These are phyloP conservation scores for Drosophila pectinifera DNA, from an alignment of 1,140 invertebrate species.

Conservation along the genomic window DNA sequence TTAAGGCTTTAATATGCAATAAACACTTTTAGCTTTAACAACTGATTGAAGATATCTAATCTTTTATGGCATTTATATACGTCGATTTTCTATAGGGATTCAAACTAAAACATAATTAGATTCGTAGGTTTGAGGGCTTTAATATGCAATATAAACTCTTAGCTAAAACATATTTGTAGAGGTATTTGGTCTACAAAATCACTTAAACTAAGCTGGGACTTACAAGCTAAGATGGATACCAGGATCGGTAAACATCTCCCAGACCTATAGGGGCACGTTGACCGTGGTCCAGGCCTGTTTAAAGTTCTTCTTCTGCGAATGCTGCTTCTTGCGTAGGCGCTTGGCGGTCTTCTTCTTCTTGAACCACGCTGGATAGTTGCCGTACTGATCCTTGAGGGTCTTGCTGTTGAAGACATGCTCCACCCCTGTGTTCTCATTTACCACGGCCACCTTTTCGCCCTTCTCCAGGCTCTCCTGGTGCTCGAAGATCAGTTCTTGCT, in stretches of 20 bases:
- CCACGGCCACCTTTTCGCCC: slow-evolving; percentile 77
- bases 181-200: slow-evolving; percentile 38
- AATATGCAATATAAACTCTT: slow-evolving; percentile 61
- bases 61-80: background rate
- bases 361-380: slow-evolving; percentile 89
- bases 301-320: slow-evolving; percentile 78
- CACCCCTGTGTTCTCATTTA: slow-evolving; percentile 85
- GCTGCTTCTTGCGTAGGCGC: slow-evolving; percentile 86
- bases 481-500: slow-evolving; percentile 70
- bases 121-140: slow-evolving; percentile 53
- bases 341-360: slow-evolving; percentile 86
- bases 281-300: slow-evolving; percentile 85
- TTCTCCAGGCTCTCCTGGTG: slow-evolving; percentile 82
- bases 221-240: slow-evolving; percentile 50
- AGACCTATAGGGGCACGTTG: slow-evolving; percentile 75
- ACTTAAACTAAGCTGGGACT: slow-evolving; percentile 44
- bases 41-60: background rate
- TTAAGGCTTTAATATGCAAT: slow-evolving; percentile 36
- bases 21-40: slow-evolving; percentile 36
- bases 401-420: slow-evolving; percentile 86
- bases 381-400: slow-evolving; percentile 88
- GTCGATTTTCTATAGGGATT: no score
- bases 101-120: background rate
- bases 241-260: slow-evolving; percentile 1
- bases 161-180: slow-evolving; percentile 55